Evolutionary conservation across 2,113 vertebrate species (phyloP).

Genomic region (Bujurquina vittata): DNA sequence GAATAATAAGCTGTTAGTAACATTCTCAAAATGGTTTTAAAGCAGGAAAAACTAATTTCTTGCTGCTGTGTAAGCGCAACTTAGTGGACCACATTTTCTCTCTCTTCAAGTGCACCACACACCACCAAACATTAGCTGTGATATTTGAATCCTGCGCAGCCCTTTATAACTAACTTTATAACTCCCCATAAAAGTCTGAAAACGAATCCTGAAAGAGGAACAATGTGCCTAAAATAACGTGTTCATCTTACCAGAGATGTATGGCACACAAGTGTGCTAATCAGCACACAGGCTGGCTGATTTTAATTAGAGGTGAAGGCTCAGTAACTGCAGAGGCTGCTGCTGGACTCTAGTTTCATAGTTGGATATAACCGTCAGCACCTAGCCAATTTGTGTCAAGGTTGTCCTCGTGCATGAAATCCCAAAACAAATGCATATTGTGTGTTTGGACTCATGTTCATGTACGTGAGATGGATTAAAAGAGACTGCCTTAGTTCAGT

Average conservation of each 20-base stretch:
- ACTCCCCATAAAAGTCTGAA: conserved; percentile 49
- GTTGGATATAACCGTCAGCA: conserved; percentile 66
- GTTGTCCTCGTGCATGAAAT: conserved; percentile 57
- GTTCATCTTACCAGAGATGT: conserved; percentile 56
- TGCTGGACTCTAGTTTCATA: conserved; percentile 66
- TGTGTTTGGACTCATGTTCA: background rate
- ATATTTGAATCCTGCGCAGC: background rate
- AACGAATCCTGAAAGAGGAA: conserved; percentile 58
- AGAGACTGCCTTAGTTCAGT: background rate
- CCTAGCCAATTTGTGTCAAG: conserved; percentile 64
- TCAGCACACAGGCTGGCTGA: conserved; percentile 54
- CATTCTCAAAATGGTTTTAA: background rate
- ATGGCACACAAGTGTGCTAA: conserved; percentile 49
- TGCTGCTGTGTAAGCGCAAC: background rate
- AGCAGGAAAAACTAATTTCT: background rate
- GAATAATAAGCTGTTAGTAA: background rate
- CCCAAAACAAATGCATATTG: conserved; percentile 50
- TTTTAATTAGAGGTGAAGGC: conserved; percentile 68
- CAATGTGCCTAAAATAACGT: conserved; percentile 64
- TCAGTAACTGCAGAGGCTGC: conserved; percentile 54
- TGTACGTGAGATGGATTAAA: background rate
- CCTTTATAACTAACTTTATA: conserved; percentile 31
- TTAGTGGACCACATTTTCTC: background rate
- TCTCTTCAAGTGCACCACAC: conserved; percentile 1
- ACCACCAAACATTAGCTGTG: conserved; percentile 6